phyloP scores from a whole-genome alignment of 2,888 invertebrate species.

The Chironomus riparius region DNA sequence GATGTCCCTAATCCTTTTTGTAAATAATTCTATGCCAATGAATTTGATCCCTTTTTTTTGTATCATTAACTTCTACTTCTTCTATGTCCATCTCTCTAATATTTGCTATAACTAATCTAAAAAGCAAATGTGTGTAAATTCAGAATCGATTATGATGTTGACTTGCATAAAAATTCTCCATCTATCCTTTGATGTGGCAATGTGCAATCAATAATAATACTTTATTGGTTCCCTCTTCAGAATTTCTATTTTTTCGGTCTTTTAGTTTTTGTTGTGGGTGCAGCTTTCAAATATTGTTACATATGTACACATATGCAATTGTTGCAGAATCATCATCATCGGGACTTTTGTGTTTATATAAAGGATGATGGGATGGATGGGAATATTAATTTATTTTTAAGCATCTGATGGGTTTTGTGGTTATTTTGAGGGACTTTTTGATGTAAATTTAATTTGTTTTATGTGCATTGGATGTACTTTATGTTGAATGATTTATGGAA shows the following conservation, averaged over 20 bases:
- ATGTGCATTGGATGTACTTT: no score
- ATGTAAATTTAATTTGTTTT: no score
- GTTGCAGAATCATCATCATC: slow-evolving; percentile 22
- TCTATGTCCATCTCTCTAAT: background rate
- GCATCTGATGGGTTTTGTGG: no score
- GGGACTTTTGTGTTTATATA: background rate
- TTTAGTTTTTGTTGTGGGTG: background rate
- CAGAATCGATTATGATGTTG: slow-evolving; percentile 3
- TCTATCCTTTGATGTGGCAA: background rate
- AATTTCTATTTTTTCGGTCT: background rate
- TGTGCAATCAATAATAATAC: background rate
- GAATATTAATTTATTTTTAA: background rate
- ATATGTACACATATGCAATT: background rate
- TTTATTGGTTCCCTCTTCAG: background rate
- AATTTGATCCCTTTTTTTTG: slow-evolving; percentile 5
- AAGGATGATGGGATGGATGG: background rate
- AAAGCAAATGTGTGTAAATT: background rate
- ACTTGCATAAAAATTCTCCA: slow-evolving; percentile 21
- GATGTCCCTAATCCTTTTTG: slow-evolving; percentile 25
- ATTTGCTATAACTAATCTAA: background rate
- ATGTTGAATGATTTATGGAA: no score
- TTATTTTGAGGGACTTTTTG: no score
- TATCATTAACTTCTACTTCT: background rate
- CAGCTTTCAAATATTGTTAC: background rate
- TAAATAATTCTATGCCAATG: slow-evolving; percentile 3